Evolutionary conservation across 2,797 vertebrate species (phyloP).

Genomic region (Enteromius unitaeniatus): DNA sequence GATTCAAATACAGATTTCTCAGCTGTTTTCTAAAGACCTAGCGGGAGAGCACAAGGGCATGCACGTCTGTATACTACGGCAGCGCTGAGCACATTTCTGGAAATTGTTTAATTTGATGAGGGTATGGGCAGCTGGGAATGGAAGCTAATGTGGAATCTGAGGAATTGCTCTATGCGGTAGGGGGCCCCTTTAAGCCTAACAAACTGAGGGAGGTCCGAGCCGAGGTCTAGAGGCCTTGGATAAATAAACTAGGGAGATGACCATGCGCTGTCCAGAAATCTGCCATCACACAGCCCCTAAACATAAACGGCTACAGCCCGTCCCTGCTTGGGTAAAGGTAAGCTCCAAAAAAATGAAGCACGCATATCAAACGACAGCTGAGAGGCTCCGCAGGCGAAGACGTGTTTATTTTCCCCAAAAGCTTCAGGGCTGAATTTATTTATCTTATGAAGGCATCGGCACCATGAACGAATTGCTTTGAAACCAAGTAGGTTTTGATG

Average conservation of each 20-base stretch:
- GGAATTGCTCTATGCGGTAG: slow-evolving; percentile 84
- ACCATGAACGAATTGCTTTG: slow-evolving; percentile 42
- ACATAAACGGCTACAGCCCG: slow-evolving; percentile 71
- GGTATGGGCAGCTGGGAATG: slow-evolving; percentile 81
- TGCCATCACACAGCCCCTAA: slow-evolving; percentile 78
- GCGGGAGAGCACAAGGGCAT: not conserved
- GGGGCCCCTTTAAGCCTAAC: slow-evolving; percentile 85
- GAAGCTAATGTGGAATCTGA: slow-evolving; percentile 85
- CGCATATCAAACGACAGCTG: slow-evolving; percentile 68
- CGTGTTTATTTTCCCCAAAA: slow-evolving; percentile 60
- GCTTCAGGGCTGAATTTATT: slow-evolving; percentile 49
- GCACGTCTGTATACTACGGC: slow-evolving; percentile 63
- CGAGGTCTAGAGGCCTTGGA: slow-evolving; percentile 85
- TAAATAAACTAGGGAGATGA: slow-evolving; percentile 87
- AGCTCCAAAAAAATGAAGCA: slow-evolving; percentile 69
- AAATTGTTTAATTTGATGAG: slow-evolving; percentile 69
- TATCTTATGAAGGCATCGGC: slow-evolving; percentile 41
- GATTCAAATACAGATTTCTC: not conserved
- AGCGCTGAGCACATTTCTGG: slow-evolving; percentile 53
- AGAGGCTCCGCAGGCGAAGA: slow-evolving; percentile 50
- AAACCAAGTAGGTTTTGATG: slow-evolving; percentile 24
- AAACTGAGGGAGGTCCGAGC: slow-evolving; percentile 88
- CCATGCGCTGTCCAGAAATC: slow-evolving; percentile 83
- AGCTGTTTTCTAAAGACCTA: not conserved
- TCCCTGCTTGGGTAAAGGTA: slow-evolving; percentile 66